phyloP scores from a whole-genome alignment of 2,113 vertebrate species.

The Nibea coibor region DNA sequence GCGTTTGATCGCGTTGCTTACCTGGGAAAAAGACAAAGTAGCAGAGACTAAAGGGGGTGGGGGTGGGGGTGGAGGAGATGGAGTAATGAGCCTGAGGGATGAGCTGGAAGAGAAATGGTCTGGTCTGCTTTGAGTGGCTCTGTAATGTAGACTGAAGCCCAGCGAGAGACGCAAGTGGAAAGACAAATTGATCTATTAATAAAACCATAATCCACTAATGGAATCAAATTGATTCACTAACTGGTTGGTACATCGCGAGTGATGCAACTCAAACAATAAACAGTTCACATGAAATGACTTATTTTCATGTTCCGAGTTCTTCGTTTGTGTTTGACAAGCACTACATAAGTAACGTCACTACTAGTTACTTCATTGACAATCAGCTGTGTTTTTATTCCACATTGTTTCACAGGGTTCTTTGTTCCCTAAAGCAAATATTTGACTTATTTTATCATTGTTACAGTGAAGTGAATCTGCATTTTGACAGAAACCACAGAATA shows the following conservation, averaged over 20 bases:
- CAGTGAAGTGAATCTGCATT: too few relatives aligned
- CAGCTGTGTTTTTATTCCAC: too few relatives aligned
- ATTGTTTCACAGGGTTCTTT: too few relatives aligned
- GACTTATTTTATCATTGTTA: too few relatives aligned
- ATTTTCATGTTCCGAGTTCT: too few relatives aligned
- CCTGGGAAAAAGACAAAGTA: conserved; percentile 31
- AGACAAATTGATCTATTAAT: conserved; percentile 55
- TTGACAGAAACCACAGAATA: too few relatives aligned
- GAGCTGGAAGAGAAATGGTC: conserved; percentile 24
- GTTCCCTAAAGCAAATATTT: too few relatives aligned
- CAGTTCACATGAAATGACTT: neutral
- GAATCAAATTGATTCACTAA: conserved; percentile 46
- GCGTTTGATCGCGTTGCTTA: conserved; percentile 44
- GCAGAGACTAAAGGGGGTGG: neutral
- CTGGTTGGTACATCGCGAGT: conserved; percentile 2
- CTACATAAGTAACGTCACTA: too few relatives aligned
- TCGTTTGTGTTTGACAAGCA: too few relatives aligned
- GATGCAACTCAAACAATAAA: neutral
- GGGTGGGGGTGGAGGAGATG: neutral
- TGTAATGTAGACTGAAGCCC: conserved; percentile 26
- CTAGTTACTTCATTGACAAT: too few relatives aligned
- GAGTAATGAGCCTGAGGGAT: conserved; percentile 33
- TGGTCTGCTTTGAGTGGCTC: conserved; percentile 20
- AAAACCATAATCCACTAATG: conserved; percentile 50
- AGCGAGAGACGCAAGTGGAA: neutral